These are phyloP conservation scores for Acropternis orthonyx DNA, from an alignment of 2,797 vertebrate species.

Conservation along the genomic window DNA sequence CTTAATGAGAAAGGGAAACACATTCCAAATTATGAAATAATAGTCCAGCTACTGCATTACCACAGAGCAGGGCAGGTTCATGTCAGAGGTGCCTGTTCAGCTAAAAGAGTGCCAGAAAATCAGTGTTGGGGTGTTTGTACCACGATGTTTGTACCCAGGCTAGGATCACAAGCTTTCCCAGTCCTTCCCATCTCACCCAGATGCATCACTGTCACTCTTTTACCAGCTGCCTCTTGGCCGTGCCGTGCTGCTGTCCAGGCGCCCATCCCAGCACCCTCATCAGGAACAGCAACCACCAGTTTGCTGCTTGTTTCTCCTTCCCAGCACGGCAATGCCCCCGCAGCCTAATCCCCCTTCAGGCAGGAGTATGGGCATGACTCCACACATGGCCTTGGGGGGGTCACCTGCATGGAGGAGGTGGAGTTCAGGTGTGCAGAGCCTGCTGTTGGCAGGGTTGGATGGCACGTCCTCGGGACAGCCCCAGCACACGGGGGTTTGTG, in stretches of 20 bases:
- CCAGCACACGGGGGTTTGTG: rapidly evolving
- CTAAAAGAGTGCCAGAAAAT: not conserved
- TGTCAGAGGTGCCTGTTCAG: not conserved
- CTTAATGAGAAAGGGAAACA: not conserved
- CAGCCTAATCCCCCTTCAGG: not conserved
- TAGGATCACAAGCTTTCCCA: not conserved
- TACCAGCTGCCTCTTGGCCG: not conserved
- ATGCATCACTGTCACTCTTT: not conserved
- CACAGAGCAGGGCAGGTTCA: not conserved
- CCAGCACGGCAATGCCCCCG: not conserved
- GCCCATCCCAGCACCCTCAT: not conserved
- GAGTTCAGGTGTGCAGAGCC: not conserved
- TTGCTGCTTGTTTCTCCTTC: not conserved
- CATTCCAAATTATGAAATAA: not conserved
- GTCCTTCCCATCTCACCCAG: not conserved
- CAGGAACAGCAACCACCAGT: not conserved
- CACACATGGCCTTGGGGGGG: rapidly evolving
- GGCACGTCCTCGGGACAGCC: rapidly evolving
- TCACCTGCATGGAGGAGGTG: rapidly evolving
- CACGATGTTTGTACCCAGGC: not conserved
- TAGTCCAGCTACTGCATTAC: not conserved
- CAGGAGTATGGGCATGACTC: rapidly evolving
- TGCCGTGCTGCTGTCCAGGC: not conserved
- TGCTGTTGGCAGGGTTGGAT: rapidly evolving
- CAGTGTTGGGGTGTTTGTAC: not conserved